Percentiles rank a stretch among this genome's conserved stretches.
Conservation (phyloP, 2,888 invertebrate species). For the Ophioninae sp. region DNA sequence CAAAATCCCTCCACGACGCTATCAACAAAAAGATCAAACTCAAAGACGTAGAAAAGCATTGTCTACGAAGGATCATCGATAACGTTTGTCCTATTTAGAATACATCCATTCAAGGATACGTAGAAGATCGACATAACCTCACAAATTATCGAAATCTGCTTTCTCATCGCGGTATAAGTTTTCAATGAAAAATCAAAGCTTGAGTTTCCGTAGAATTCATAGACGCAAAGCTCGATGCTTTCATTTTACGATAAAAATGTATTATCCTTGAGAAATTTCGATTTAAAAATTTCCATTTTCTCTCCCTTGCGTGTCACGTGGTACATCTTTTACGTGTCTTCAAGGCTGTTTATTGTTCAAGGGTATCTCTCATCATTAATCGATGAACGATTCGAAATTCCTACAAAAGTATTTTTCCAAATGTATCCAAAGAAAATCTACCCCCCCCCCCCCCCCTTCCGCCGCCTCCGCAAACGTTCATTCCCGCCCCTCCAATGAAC, state of each 20-base stretch:
- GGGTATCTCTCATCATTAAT: not conserved
- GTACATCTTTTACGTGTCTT: too few relatives aligned
- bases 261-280: too few relatives aligned
- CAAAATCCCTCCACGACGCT: not conserved
- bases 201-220: too few relatives aligned
- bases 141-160: too few relatives aligned
- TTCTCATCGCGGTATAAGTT: too few relatives aligned
- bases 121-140: not conserved
- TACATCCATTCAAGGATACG: not conserved
- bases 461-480: not conserved
- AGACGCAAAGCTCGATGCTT: too few relatives aligned
- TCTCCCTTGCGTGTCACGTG: too few relatives aligned
- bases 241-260: too few relatives aligned
- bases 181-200: too few relatives aligned
- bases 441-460: not conserved
- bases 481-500: not conserved
- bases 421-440: not conserved
- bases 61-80: not conserved
- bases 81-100: constrained; percentile 1
- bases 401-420: not conserved
- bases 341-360: not conserved
- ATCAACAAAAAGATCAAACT: not conserved
- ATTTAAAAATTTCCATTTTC: too few relatives aligned
- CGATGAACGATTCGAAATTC: not conserved
- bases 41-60: not conserved